phyloP scores from a whole-genome alignment of 2,888 invertebrate genomes.

The Mythimna ferrago region DNA sequence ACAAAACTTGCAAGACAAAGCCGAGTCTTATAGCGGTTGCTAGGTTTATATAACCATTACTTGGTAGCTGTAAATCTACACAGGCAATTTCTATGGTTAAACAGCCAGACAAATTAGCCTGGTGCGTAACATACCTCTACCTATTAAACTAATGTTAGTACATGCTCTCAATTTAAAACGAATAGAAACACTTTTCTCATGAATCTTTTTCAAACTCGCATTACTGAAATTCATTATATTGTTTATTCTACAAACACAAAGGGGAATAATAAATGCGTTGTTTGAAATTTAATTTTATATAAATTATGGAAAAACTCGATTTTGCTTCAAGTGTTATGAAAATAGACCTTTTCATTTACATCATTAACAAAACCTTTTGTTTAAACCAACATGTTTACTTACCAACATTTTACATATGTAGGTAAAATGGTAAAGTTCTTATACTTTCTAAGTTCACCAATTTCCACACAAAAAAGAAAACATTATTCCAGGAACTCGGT shows the following conservation, averaged over 20 bases:
- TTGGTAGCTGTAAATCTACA: background rate
- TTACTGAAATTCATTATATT: constrained; percentile 13
- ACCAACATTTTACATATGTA: background rate
- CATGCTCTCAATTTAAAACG: background rate
- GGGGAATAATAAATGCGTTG: constrained; percentile 11
- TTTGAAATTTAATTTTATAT: constrained; percentile 18
- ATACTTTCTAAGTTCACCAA: background rate
- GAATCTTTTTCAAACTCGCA: background rate
- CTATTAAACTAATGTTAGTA: constrained; percentile 10
- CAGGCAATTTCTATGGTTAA: background rate
- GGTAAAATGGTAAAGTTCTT: background rate
- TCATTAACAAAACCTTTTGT: constrained; percentile 8
- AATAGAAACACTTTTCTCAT: constrained; percentile 5
- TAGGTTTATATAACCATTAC: background rate
- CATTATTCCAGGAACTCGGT: background rate
- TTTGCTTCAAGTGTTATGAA: constrained; percentile 8
- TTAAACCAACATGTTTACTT: background rate
- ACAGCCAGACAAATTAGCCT: background rate
- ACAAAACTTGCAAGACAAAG: background rate
- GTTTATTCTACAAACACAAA: constrained; percentile 2
- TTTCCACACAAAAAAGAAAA: constrained; percentile 13
- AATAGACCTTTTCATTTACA: constrained; percentile 8
- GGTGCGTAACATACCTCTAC: background rate
- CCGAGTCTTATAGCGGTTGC: background rate
- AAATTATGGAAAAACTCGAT: constrained; percentile 7